A percentile compares a stretch with the other conserved stretches of the same genome.
These are phyloP conservation scores for Notechis scutatus DNA, from an alignment of 2,113 vertebrate species.

Conservation along the genomic window DNA sequence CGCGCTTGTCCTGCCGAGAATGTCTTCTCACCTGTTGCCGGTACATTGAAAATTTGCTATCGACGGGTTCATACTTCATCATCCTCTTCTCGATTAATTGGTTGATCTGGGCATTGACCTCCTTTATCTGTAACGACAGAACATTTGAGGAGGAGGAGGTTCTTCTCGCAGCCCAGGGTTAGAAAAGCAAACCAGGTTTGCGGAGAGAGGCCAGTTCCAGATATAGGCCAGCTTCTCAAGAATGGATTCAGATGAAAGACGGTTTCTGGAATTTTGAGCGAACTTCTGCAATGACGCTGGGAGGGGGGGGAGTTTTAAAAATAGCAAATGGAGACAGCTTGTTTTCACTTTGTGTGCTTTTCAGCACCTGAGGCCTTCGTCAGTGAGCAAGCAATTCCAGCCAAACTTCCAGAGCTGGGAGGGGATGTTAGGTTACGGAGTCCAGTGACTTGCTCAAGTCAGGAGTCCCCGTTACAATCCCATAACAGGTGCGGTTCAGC, in stretches of 20 bases:
- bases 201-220: not conserved
- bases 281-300: constrained; percentile 38
- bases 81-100: constrained; percentile 91
- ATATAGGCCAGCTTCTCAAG: constrained; percentile 8
- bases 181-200: not conserved
- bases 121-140: constrained; percentile 79
- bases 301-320: not conserved
- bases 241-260: constrained; percentile 14
- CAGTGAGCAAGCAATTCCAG: not conserved
- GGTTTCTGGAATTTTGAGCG: constrained; percentile 19
- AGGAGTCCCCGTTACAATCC: not conserved
- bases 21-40: constrained; percentile 85
- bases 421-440: not conserved
- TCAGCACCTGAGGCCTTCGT: constrained; percentile 21
- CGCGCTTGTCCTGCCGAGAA: not conserved
- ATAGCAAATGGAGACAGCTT: constrained; percentile 2
- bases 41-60: constrained; percentile 90
- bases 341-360: constrained; percentile 29
- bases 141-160: not conserved
- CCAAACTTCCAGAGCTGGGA: not conserved
- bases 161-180: no score
- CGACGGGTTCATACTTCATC: constrained; percentile 87
- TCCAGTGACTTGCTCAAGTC: not conserved
- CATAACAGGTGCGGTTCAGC: not conserved
- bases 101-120: constrained; percentile 82